These are phyloP conservation scores for Enteromius fasciolatus DNA, from an alignment of 2,797 vertebrate species.

Conservation along the genomic window DNA sequence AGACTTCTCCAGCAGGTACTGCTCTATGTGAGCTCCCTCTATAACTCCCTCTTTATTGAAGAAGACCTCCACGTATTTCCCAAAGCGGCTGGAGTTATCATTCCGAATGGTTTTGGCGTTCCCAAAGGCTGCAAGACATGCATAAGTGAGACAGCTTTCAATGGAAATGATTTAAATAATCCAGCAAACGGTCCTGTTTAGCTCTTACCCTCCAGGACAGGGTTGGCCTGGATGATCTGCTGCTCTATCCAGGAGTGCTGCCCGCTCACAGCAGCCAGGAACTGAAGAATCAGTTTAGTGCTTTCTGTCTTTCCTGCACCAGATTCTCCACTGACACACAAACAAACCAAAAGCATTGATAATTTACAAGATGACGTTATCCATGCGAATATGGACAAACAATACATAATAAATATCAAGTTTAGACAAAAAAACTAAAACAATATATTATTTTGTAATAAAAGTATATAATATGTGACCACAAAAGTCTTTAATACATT, in stretches of 20 bases:
- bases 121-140: slow-evolving; percentile 86
- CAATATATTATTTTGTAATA: background rate
- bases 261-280: slow-evolving; percentile 89
- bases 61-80: slow-evolving; percentile 95
- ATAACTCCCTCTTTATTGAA: slow-evolving; percentile 86
- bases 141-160: background rate
- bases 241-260: slow-evolving; percentile 89
- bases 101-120: slow-evolving; percentile 94
- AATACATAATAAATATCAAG: no score
- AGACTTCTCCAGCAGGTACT: slow-evolving; percentile 96
- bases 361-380: no score
- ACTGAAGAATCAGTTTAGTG: slow-evolving; percentile 93
- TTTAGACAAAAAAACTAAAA: no score
- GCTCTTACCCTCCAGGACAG: slow-evolving; percentile 89
- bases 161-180: background rate
- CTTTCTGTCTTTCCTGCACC: slow-evolving; percentile 97
- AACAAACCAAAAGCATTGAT: background rate
- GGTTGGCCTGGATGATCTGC: slow-evolving; percentile 94
- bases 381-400: no score
- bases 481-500: no score
- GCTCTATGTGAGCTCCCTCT: slow-evolving; percentile 87
- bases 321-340: slow-evolving; percentile 86
- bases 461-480: background rate
- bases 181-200: background rate
- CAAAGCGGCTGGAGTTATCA: slow-evolving; percentile 97